Evolutionary conservation across 2,797 vertebrate genomes (phyloP).

Genomic region (Artibeus lituratus): DNA sequence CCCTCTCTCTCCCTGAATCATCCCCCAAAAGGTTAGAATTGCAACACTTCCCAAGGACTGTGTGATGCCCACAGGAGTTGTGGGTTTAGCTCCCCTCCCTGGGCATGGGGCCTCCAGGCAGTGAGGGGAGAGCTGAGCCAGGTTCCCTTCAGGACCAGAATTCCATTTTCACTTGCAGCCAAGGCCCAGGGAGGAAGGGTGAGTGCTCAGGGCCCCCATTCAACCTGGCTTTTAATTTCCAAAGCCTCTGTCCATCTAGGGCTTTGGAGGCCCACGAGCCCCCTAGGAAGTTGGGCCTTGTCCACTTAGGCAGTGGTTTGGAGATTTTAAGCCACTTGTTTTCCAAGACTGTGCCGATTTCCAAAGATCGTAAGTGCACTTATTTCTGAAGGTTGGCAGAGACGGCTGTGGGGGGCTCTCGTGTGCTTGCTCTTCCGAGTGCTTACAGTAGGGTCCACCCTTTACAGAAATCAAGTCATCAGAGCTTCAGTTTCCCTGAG

Average conservation of each 20-base stretch:
- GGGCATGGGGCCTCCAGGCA: not conserved
- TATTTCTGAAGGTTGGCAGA: not conserved
- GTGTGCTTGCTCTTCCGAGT: not conserved
- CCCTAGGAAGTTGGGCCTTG: not conserved
- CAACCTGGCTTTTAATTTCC: not conserved
- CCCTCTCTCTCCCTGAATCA: not conserved
- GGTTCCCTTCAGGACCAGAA: not conserved
- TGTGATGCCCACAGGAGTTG: not conserved
- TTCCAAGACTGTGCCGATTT: slow-evolving; percentile 34
- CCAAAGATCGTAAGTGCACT: not conserved
- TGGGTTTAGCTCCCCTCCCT: not conserved
- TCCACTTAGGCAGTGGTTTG: not conserved
- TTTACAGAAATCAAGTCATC: not conserved
- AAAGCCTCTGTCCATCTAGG: not conserved
- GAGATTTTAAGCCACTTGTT: not conserved
- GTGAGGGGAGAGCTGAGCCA: not conserved
- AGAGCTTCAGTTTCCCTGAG: not conserved
- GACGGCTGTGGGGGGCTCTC: not conserved
- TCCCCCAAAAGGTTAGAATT: not conserved
- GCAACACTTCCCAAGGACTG: not conserved
- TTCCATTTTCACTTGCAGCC: not conserved
- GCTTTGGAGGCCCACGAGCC: not conserved
- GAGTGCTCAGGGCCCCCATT: not conserved
- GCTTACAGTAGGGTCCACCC: not conserved
- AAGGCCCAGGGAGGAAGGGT: not conserved